These are phyloP conservation scores for Magallana nippona DNA, from an alignment of 2,888 invertebrate genomes.

Conservation along the genomic window DNA sequence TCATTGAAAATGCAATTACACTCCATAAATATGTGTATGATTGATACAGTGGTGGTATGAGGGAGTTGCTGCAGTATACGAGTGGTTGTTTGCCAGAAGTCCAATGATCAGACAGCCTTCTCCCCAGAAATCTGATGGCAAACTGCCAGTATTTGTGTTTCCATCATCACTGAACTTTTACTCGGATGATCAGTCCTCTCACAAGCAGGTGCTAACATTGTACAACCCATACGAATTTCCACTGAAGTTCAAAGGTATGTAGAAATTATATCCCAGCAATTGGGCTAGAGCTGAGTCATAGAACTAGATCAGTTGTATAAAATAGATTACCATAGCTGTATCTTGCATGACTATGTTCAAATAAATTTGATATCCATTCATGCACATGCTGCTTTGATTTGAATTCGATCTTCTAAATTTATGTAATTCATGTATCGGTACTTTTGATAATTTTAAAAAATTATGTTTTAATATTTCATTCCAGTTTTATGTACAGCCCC, in stretches of 20 bases:
- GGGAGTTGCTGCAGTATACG: neutral
- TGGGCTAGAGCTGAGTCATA: too few species aligned
- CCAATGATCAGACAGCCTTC: conserved; percentile 44
- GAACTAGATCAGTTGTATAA: too few species aligned
- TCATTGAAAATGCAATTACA: too few species aligned
- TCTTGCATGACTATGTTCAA: too few species aligned
- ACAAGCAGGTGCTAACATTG: conserved; percentile 89
- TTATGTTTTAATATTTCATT: conserved; percentile 38
- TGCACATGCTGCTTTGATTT: too few species aligned
- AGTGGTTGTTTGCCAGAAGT: neutral
- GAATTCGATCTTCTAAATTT: too few species aligned
- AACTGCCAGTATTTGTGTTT: conserved; percentile 89
- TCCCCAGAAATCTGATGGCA: conserved; percentile 69
- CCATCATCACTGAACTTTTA: conserved; percentile 89
- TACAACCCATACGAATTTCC: conserved; percentile 93
- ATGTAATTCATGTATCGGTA: too few species aligned
- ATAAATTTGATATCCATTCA: too few species aligned
- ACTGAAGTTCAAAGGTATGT: conserved; percentile 88
- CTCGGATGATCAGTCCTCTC: conserved; percentile 87
- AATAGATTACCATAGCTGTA: too few species aligned
- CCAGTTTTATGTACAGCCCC: conserved; percentile 88
- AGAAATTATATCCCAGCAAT: neutral
- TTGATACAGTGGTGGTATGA: neutral
- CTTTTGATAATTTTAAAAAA: too few species aligned
- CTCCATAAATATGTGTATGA: neutral